These are phyloP conservation scores for Hyperoplus lanceolatus DNA, from an alignment of 2,797 vertebrate genomes.

Conservation along the genomic window DNA sequence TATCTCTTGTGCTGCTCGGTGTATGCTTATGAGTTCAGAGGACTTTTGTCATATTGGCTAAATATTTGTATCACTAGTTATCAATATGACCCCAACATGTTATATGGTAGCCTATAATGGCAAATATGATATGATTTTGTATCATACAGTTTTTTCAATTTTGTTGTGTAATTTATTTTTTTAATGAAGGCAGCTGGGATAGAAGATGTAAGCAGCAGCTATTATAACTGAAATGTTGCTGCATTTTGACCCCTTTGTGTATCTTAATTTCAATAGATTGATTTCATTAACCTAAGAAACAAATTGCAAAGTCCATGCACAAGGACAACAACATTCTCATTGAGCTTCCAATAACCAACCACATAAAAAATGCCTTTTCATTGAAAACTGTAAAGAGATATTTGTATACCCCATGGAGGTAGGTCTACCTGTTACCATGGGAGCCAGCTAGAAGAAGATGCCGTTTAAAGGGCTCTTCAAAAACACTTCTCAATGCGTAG, in stretches of 20 bases:
- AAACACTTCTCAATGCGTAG: conserved; percentile 28
- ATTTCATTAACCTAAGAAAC: conserved; percentile 8
- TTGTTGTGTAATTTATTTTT: not conserved
- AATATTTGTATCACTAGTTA: not conserved
- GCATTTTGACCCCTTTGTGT: not conserved
- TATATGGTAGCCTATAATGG: no score
- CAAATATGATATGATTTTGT: not conserved
- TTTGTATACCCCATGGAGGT: conserved; percentile 37
- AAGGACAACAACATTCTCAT: conserved; percentile 8
- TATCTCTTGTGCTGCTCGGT: not conserved
- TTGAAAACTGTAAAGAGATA: conserved; percentile 35
- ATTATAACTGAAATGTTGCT: not conserved
- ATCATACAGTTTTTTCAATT: not conserved
- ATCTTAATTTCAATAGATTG: conserved; percentile 2
- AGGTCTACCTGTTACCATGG: conserved; percentile 67
- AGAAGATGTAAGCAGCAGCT: conserved; percentile 11
- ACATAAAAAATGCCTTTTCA: conserved; percentile 6
- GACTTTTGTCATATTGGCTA: not conserved
- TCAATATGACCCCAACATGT: not conserved
- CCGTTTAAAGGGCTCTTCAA: conserved; percentile 43
- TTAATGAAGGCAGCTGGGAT: not conserved
- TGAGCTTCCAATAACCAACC: not conserved
- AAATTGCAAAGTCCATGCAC: not conserved
- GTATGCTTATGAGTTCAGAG: not conserved
- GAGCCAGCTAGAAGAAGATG: conserved; percentile 43